Evolutionary conservation across 2,888 invertebrate species (phyloP).

Genomic region (Luperina nickerlii): DNA sequence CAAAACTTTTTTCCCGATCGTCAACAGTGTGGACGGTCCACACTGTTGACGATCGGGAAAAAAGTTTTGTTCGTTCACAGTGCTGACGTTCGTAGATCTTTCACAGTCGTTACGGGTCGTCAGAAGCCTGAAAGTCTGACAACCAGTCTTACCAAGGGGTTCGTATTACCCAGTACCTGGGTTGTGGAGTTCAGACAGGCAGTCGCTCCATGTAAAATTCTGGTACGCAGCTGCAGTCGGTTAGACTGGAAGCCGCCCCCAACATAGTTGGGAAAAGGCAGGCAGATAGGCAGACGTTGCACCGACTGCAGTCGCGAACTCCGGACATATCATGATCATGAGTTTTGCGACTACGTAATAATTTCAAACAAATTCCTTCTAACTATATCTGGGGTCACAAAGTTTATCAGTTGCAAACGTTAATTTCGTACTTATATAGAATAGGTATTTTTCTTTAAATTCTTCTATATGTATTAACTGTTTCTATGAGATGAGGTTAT

Average conservation of each 20-base stretch:
- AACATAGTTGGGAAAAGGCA: neutral
- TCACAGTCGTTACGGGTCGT: neutral
- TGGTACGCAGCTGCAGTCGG: neutral
- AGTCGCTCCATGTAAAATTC: neutral
- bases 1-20: no score
- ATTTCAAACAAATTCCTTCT: slow-evolving; percentile 2
- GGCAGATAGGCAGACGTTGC: neutral
- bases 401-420: slow-evolving; percentile 39
- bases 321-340: neutral
- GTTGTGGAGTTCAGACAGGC: neutral
- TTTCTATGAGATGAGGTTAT: slow-evolving; percentile 50
- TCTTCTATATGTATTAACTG: no score
- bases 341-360: neutral
- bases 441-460: slow-evolving; percentile 22
- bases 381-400: slow-evolving; percentile 11
- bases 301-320: neutral
- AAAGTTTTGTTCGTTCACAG: no score
- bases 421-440: neutral
- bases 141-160: neutral
- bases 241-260: neutral
- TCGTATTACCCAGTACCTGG: neutral
- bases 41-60: no score
- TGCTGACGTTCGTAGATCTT: neutral
- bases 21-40: no score
- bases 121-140: neutral